These are phyloP conservation scores for Dendrolimus pini DNA, from an alignment of 2,888 invertebrate species.

Conservation along the genomic window DNA sequence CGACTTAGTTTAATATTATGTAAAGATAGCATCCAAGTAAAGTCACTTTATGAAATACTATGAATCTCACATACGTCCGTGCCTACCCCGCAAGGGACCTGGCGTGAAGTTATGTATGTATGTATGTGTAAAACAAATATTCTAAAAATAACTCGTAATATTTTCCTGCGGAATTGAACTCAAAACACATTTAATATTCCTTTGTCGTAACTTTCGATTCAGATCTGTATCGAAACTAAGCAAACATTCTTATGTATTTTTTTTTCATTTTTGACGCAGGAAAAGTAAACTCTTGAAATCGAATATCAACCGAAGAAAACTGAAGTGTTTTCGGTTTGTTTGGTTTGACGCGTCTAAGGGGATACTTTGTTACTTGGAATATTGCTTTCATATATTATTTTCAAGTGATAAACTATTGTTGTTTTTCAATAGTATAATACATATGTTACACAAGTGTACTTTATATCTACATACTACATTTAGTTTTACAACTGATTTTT, in stretches of 20 bases:
- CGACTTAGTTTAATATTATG: no score
- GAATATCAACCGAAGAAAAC: constrained; percentile 52
- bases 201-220: not conserved
- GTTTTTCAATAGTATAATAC: no score
- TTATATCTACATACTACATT: not conserved
- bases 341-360: not conserved
- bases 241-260: not conserved
- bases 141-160: no score
- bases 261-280: not conserved
- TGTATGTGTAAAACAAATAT: no score
- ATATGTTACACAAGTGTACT: not conserved
- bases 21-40: no score
- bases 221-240: not conserved
- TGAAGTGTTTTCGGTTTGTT: constrained; percentile 2
- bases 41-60: no score
- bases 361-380: not conserved
- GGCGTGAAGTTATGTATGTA: no score
- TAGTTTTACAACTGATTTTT: not conserved
- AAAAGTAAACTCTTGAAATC: not conserved
- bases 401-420: not conserved
- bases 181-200: not conserved
- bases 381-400: not conserved
- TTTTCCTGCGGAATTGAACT: not conserved
- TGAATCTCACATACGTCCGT: no score
- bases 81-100: no score